Evolutionary conservation across 2,888 invertebrate species (phyloP), one percentile per base, ranked within the genome.

Genomic region (Tanytarsus gracilentus): DNA sequence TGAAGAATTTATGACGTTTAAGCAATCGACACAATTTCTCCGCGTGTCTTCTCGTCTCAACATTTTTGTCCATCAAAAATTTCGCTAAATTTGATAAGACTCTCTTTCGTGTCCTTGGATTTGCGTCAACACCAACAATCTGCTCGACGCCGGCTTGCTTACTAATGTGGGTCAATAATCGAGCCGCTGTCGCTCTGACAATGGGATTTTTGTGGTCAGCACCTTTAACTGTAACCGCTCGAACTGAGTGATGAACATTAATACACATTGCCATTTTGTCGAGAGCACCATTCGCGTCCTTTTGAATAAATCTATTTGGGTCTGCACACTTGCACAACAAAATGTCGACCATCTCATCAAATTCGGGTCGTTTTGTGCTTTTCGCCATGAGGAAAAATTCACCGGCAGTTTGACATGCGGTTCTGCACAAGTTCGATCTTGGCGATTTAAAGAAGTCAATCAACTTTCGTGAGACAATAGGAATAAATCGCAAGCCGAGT

Each of bases 271-370:
- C 78, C 77, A 84, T 78, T 61, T 75, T 72, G 62, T 77, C 77
- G 62, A 85, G 69, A 0, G 83, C 78, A 60, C 77, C 72, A 64
- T 81, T 80, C 6, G 82, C 80, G 68, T 84, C 84, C 63, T 82
- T 80, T 9, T 81, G 72, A 61, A 84, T 83, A 69, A 84, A 81
- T 63, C 76, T 79, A 67, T 80, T 82, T 50, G 79, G 78, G 66
- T 84, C 83, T 7, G 81, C 80, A 27, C 78, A 77, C 69, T 80
- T 81, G 63, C 72, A 74, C 50, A 84, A 70, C 53, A 83, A 71
- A 33, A 76, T 72, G 64, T 76, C 76, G 1, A 78, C 76, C 49
- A 80, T 76, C 64, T 78, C 77, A 65, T 83, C 83, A 65, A 81
- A 75, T 69, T 83, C 82, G 26, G 75, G 75, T 61, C 73, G 67